These are phyloP conservation scores for Callitettix versicolor DNA, from an alignment of 1,140 invertebrate genomes.

Conservation along the genomic window DNA sequence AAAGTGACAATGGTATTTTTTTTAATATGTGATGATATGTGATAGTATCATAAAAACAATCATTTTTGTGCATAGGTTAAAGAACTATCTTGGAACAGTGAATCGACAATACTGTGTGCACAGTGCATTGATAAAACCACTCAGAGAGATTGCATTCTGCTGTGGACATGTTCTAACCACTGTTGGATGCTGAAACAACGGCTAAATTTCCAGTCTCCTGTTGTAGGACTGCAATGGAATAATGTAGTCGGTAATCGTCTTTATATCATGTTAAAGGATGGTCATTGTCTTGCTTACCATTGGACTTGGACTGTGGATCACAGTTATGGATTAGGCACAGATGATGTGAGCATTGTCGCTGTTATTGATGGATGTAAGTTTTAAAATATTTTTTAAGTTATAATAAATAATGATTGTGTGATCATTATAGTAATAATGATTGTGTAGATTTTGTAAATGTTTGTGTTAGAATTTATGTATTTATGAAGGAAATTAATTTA, in stretches of 20 bases:
- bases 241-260: conserved; percentile 42
- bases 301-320: conserved; percentile 50
- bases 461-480: no score
- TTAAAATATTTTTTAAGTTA: neutral
- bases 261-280: conserved; percentile 44
- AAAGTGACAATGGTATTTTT: no score
- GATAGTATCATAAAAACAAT: neutral
- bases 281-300: conserved; percentile 43
- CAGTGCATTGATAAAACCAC: conserved; percentile 36
- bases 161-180: conserved; percentile 78
- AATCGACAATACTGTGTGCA: conserved; percentile 63
- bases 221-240: conserved; percentile 53
- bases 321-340: conserved; percentile 36
- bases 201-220: conserved; percentile 38
- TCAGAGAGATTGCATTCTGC: conserved; percentile 41
- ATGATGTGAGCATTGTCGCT: conserved; percentile 49
- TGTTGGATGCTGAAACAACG: conserved; percentile 84
- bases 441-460: no score
- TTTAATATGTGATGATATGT: no score
- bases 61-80: conserved; percentile 15
- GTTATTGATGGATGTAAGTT: conserved; percentile 63
- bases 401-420: no score
- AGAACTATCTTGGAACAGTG: conserved; percentile 61
- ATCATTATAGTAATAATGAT: no score
- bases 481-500: no score